These are phyloP conservation scores for Drosophila vallismaia DNA, from an alignment of 2,888 invertebrate species.

Conservation along the genomic window DNA sequence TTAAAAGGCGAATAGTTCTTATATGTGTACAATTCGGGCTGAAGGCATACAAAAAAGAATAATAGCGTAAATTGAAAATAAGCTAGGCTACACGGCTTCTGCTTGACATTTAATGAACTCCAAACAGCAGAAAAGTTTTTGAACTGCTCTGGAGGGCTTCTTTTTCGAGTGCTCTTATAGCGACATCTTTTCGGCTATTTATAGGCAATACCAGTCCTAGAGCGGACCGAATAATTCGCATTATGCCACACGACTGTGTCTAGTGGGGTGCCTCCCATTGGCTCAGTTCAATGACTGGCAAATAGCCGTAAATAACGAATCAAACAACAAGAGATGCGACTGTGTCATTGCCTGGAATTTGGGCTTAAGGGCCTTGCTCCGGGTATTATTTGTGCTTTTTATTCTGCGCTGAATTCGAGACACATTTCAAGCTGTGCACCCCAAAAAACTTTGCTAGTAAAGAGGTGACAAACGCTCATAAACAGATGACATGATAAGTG, in stretches of 20 bases:
- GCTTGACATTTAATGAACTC: conserved; percentile 45
- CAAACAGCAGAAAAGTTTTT: conserved; percentile 21
- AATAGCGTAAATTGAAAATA: conserved; percentile 36
- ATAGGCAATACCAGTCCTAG: conserved; percentile 40
- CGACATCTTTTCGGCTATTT: conserved; percentile 54
- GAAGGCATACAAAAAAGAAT: background rate
- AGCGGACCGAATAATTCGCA: conserved; percentile 39
- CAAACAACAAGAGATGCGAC: conserved; percentile 22
- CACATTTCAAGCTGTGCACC: conserved; percentile 19
- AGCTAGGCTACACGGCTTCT: conserved; percentile 21
- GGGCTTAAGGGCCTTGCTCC: conserved; percentile 5
- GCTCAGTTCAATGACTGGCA: conserved; percentile 69
- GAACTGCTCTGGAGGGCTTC: conserved; percentile 28
- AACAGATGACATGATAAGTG: conserved; percentile 49
- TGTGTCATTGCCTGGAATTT: conserved; percentile 1
- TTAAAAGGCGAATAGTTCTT: background rate
- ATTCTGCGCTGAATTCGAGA: conserved; percentile 25
- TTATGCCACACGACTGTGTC: conserved; percentile 34
- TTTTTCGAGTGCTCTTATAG: conserved; percentile 31
- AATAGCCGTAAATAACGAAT: conserved; percentile 68
- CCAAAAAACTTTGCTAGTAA: conserved; percentile 25
- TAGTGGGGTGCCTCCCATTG: conserved; percentile 20
- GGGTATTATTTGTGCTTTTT: conserved; percentile 36
- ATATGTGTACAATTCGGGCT: background rate
- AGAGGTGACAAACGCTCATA: conserved; percentile 53